Percentiles rank a stretch among this genome's conserved stretches.
Evolutionary conservation across 2,888 invertebrate genomes (phyloP).

Genomic region (Noctua fimbriata): DNA sequence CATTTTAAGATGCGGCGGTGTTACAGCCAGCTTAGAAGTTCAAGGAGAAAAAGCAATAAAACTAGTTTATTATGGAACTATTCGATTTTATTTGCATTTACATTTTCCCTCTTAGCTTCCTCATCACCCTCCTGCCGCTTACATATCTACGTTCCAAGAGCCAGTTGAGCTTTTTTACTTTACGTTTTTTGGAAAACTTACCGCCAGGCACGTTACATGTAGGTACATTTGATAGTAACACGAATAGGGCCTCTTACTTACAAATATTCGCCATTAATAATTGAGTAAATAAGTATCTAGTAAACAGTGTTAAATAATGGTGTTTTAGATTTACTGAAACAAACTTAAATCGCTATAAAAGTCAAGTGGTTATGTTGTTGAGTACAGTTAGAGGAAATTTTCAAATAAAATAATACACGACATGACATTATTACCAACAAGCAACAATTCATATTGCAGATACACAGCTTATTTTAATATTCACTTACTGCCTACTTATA

Average conservation of each 20-base stretch:
- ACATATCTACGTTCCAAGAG: background rate
- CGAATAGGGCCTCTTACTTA: background rate
- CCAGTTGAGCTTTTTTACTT: background rate
- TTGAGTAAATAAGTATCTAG: background rate
- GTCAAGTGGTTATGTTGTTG: background rate
- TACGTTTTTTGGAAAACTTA: background rate
- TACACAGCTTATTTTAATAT: background rate
- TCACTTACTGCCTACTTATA: background rate
- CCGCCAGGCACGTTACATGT: background rate
- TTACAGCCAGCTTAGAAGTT: too few relatives aligned
- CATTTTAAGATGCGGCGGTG: background rate
- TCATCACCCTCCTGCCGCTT: background rate
- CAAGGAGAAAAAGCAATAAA: background rate
- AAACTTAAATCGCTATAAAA: too few relatives aligned
- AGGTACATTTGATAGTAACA: background rate
- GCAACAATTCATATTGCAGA: background rate
- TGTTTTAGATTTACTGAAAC: conserved; percentile 1
- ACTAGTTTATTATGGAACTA: background rate
- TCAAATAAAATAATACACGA: background rate
- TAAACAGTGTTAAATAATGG: background rate
- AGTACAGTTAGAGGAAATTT: background rate
- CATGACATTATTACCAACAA: background rate
- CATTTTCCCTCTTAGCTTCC: background rate
- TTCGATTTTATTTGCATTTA: background rate
- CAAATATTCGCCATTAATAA: background rate